Conservation (phyloP, 2,888 invertebrate species). For the Embidobia sp. region DNA sequence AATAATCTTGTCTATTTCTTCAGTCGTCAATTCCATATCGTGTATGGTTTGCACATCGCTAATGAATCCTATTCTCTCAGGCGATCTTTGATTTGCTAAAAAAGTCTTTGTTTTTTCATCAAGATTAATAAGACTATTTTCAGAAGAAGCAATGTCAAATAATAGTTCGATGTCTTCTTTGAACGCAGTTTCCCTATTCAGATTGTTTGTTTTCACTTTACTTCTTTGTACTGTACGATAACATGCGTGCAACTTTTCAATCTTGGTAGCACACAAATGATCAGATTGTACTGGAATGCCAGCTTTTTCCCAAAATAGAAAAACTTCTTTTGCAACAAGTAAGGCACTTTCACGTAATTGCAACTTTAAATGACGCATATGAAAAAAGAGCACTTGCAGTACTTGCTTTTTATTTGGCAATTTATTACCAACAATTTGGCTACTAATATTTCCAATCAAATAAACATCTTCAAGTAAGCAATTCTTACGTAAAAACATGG, state of each 20-base stretch:
- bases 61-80: conserved; percentile 8
- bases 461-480: too few relatives aligned
- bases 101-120: too few relatives aligned
- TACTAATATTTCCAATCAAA: conserved; percentile 3
- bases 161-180: background rate
- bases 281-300: conserved; percentile 10
- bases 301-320: conserved; percentile 30
- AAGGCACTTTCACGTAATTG: conserved; percentile 15
- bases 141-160: too few relatives aligned
- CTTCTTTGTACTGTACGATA: conserved; percentile 18
- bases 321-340: conserved; percentile 20
- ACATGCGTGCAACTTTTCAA: conserved; percentile 6
- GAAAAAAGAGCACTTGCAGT: conserved; percentile 17
- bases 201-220: background rate
- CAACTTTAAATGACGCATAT: background rate
- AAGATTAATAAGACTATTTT: too few relatives aligned
- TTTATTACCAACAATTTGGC: conserved; percentile 14
- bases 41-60: background rate
- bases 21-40: background rate
- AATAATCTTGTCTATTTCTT: background rate
- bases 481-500: conserved; percentile 21
- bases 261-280: conserved; percentile 7
- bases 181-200: conserved; percentile 6
- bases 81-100: background rate
- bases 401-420: conserved; percentile 17